Evolutionary conservation across 2,113 vertebrate genomes (phyloP), one percentile per base, ranked within the genome.

Genomic region (Trinectes maculatus): DNA sequence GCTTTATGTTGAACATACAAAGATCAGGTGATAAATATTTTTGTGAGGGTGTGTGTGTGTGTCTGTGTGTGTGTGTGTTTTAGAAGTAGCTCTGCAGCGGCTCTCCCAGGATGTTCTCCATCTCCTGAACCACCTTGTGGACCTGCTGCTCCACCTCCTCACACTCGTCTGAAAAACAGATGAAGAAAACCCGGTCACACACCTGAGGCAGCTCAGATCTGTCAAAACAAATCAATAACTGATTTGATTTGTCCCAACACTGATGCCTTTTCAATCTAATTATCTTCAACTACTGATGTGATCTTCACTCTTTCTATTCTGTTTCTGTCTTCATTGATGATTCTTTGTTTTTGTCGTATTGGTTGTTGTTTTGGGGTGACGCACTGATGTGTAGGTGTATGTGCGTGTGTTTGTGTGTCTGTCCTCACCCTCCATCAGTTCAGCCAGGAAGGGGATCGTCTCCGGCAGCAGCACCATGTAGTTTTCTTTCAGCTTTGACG

Each of bases 91-190:
- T 95, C 90, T 99, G 96, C 22, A 99, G 94, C 0, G 96, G 92
- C 78, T 99, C 97, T 74, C 98, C 97, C 78, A 99, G 85, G 48
- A 95, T 90, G 9, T 89, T 88, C 88, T 99, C 98, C 87, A 99
- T 92, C 54, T 95, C 94, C 57, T 96, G 95, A 63, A 98, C 89
- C 0, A 95, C 95, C 79, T 94, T 96, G 82, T 99, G 97, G 42
- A 97, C 98, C 71, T 97, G 96, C 39, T 91, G 94, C 79, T 99
- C 97, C 71, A 99, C 97, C 87, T 99, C 96, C 87, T 98, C 96
- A 83, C 94, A 95, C 55, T 98, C 98, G 83, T 99, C 97, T 98
- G 75, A 10, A 86, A 40, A 18, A n/a, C 43, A 84, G n/a, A n/a
- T n/a, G n/a, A n/a, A n/a, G n/a, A 54, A 71, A 21, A n/a, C 42